These are phyloP conservation scores for Drosophila picticornis DNA, from an alignment of 2,888 invertebrate genomes.

Conservation along the genomic window DNA sequence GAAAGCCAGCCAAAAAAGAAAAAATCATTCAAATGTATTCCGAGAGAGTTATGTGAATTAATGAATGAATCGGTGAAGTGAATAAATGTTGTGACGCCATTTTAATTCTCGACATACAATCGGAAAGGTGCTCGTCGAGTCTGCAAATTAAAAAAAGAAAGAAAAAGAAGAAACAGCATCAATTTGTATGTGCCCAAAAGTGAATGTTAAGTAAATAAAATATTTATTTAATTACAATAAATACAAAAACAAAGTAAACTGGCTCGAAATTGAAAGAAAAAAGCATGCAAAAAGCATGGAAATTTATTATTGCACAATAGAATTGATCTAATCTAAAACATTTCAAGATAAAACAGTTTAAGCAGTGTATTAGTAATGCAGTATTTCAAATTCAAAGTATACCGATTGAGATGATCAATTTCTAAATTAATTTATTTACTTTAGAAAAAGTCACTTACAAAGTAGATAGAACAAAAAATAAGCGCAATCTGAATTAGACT, in stretches of 20 bases:
- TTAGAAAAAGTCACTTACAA: neutral
- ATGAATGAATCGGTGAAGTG: conserved; percentile 10
- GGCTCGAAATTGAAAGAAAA: neutral
- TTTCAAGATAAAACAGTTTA: neutral
- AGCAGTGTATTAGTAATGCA: neutral
- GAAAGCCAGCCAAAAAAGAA: conserved; percentile 2
- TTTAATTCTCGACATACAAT: conserved; percentile 21
- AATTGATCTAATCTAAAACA: neutral
- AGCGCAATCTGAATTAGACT: neutral
- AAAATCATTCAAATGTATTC: neutral
- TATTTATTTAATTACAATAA: neutral
- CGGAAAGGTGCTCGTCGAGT: conserved; percentile 8
- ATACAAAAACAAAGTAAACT: neutral
- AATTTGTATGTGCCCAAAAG: conserved; percentile 20
- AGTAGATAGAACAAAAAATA: too few relatives aligned
- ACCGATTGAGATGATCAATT: neutral
- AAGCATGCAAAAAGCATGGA: neutral
- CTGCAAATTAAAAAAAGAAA: conserved; percentile 13
- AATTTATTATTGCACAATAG: neutral
- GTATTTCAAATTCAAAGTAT: neutral
- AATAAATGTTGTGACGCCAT: conserved; percentile 31
- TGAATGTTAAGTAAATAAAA: conserved; percentile 34
- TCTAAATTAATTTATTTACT: neutral
- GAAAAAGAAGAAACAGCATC: conserved; percentile 3
- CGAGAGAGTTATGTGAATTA: conserved; percentile 2